Evolutionary conservation across 2,113 vertebrate species (phyloP), one percentile per base, ranked within the genome.

Genomic region (Cyanoramphus novaezelandiae): DNA sequence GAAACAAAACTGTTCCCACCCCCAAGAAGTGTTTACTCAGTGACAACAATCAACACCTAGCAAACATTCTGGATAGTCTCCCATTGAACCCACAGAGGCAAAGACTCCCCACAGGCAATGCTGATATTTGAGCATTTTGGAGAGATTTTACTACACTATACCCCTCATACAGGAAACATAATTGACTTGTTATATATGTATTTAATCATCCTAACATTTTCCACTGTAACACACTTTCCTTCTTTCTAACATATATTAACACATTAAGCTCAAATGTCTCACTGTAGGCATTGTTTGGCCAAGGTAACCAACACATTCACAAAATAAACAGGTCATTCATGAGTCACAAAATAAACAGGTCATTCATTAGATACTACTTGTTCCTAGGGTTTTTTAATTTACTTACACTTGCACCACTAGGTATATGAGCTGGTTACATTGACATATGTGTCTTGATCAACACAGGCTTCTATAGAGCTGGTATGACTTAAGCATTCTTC

Each of bases 401-500:
- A 91, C 17, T 62, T 59, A 87, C 16, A 96, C 89, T 86, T 49
- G 79, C 37, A 47, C 14, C 81, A 68, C 24, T 90, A 53, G 69
- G 27, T 64, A 55, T 17, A 31, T 59, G 62, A 67, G 64, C 60
- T 88, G 47, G 59, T 78, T 88, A 70, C 44, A 86, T 4, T 21
- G 63, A 67, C 49, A 82, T 81, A 74, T 6, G 21, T 10, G 46
- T 74, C 46, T 49, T 60, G 44, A 35, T 43, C 27, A 57, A 47
- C 50, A 85, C 90, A 92, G 86, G 46, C 62, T 93, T 97, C 92
- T 97, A 96, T 24, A 97, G 95, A 71, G 97, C 97, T 49, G 96
- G 70, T 82, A 98, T 49, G 8, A 96, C 96, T 93, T 98, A 79
- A 64, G 97, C 76, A 49, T 97, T 98, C 88, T 97, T 98, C 82